Percentiles rank a stretch among this genome's conserved stretches.
phyloP scores from a whole-genome alignment of 2,888 invertebrate species.

The Adelognathus sp. region DNA sequence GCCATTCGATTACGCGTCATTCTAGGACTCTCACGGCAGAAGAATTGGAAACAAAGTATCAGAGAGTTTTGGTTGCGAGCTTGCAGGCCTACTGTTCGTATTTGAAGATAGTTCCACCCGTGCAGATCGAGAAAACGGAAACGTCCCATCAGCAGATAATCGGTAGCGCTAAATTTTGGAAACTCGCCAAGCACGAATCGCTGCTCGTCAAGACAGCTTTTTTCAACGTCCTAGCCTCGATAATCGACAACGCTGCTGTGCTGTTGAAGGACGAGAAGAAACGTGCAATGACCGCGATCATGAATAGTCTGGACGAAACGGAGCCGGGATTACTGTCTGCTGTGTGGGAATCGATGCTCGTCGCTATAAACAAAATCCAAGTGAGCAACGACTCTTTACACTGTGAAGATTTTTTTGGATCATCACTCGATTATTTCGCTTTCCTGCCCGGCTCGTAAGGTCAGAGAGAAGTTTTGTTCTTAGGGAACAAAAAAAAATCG shows the following conservation, averaged over 20 bases:
- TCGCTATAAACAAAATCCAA: conserved; percentile 84
- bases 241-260: conserved; percentile 84
- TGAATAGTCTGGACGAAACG: conserved; percentile 86
- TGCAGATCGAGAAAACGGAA: conserved; percentile 82
- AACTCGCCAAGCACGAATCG: conserved; percentile 84
- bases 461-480: not conserved
- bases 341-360: conserved; percentile 89
- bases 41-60: conserved; percentile 87
- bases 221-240: conserved; percentile 85
- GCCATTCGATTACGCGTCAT: too few species aligned
- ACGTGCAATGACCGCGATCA: conserved; percentile 84
- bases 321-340: conserved; percentile 86
- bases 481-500: too few species aligned
- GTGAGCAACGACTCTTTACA: conserved; percentile 73
- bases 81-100: conserved; percentile 86
- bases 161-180: conserved; percentile 87
- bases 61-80: conserved; percentile 85
- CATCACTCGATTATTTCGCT: conserved; percentile 12
- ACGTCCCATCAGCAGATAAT: conserved; percentile 84
- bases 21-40: conserved; percentile 83
- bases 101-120: conserved; percentile 83
- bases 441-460: not conserved
- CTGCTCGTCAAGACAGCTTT: conserved; percentile 84
- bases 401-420: not conserved
- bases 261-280: conserved; percentile 83